Evolutionary conservation across 2,113 vertebrate species (phyloP).

Genomic region (Baryphthengus martii): DNA sequence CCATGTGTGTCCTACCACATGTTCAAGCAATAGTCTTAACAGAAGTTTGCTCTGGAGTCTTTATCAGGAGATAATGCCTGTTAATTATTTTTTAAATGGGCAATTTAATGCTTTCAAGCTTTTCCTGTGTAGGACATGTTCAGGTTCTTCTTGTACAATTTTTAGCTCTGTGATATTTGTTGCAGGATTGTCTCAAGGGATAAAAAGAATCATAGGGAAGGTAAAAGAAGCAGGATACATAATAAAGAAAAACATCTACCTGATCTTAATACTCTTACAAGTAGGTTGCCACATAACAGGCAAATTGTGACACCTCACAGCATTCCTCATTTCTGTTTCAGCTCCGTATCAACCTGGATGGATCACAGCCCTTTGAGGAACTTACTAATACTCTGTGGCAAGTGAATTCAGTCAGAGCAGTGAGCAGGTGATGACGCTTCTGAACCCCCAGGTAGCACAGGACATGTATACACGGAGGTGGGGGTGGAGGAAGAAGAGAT

Average conservation of each 20-base stretch:
- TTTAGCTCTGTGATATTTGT: background rate
- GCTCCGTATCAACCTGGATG: background rate
- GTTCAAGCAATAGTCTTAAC: constrained; percentile 19
- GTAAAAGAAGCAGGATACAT: background rate
- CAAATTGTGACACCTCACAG: background rate
- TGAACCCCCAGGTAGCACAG: background rate
- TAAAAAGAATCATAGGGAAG: background rate
- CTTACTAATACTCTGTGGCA: background rate
- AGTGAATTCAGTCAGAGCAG: background rate
- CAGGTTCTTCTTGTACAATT: background rate
- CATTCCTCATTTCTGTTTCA: background rate
- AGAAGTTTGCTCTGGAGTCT: constrained; percentile 6
- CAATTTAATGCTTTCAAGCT: constrained; percentile 18
- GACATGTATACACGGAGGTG: background rate
- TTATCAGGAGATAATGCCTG: background rate
- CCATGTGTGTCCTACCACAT: constrained; percentile 17
- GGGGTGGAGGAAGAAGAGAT: background rate
- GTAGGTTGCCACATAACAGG: background rate
- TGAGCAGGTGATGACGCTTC: background rate
- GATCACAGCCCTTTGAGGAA: background rate
- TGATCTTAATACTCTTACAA: background rate
- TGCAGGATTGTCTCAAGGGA: background rate
- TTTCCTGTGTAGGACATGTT: background rate
- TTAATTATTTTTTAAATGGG: constrained; percentile 23
- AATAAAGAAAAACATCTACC: background rate